These are phyloP conservation scores for Caligus rogercresseyi DNA, from an alignment of 1,140 invertebrate species.

Conservation along the genomic window DNA sequence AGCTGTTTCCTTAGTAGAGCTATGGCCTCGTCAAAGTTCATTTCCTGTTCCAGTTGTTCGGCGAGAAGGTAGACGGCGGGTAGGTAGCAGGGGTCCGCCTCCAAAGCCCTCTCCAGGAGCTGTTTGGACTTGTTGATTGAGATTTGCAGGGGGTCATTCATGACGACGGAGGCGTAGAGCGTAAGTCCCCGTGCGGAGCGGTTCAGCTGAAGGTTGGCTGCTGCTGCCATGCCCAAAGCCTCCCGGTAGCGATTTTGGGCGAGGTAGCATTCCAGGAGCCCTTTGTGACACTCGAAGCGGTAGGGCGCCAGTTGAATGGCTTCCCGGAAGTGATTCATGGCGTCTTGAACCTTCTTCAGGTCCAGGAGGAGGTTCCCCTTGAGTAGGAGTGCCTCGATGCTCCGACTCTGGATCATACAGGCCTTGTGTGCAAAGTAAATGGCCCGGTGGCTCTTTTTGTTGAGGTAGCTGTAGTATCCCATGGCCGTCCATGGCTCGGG, in stretches of 20 bases:
- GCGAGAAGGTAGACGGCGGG: constrained; percentile 48
- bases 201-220: constrained; percentile 43
- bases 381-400: constrained; percentile 48
- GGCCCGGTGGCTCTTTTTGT: constrained; percentile 37
- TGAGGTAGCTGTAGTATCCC: constrained; percentile 39
- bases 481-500: constrained; percentile 43
- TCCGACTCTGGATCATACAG: constrained; percentile 29
- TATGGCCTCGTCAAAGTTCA: constrained; percentile 39
- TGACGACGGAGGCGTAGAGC: constrained; percentile 46
- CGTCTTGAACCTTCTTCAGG: constrained; percentile 50
- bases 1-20: constrained; percentile 41
- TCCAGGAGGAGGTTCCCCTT: constrained; percentile 49
- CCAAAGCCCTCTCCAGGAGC: constrained; percentile 47
- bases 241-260: constrained; percentile 45
- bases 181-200: constrained; percentile 47
- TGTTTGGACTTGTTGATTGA: constrained; percentile 39
- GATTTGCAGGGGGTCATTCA: constrained; percentile 43
- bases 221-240: constrained; percentile 45
- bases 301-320: constrained; percentile 41
- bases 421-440: constrained; percentile 42
- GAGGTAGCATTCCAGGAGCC: constrained; percentile 49
- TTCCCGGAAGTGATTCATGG: constrained; percentile 48
- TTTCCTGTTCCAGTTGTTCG: constrained; percentile 38
- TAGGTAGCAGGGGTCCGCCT: constrained; percentile 42
- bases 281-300: constrained; percentile 46